A percentile compares a stretch with the other conserved stretches of the same genome.
Evolutionary conservation across 2,113 vertebrate species (phyloP).

Genomic region (Scomber scombrus): DNA sequence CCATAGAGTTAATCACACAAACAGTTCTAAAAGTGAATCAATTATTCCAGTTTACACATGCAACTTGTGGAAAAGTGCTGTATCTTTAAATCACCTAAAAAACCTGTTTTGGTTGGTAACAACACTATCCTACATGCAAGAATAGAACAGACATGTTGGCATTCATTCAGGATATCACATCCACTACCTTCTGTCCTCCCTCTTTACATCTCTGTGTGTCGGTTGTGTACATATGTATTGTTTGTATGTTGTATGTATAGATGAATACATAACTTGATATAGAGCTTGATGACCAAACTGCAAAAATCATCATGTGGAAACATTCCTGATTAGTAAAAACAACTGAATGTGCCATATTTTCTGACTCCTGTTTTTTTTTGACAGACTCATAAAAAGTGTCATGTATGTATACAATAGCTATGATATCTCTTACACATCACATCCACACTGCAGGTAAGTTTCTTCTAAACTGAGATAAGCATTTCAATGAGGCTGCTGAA

Average conservation of each 20-base stretch:
- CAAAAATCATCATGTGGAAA: neutral
- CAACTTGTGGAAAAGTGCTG: neutral
- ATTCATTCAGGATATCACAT: neutral
- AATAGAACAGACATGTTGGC: neutral
- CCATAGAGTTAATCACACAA: neutral
- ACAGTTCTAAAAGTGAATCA: neutral
- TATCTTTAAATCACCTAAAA: neutral
- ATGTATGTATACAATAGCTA: neutral
- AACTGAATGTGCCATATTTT: neutral
- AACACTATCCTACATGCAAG: neutral
- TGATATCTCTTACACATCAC: neutral
- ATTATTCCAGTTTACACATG: neutral
- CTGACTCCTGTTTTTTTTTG: neutral
- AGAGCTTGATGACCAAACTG: neutral
- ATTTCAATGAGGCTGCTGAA: constrained; percentile 29
- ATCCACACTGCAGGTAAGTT: neutral
- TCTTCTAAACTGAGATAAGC: constrained; percentile 9
- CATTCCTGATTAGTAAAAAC: neutral
- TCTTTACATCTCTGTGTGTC: neutral
- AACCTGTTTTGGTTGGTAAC: neutral
- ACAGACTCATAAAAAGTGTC: neutral
- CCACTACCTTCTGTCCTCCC: neutral
- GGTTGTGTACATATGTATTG: neutral
- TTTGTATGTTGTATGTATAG: neutral
- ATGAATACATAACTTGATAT: neutral